Conservation (phyloP, 2,797 vertebrate genomes). For the Pipistrellus pygmaeus region DNA sequence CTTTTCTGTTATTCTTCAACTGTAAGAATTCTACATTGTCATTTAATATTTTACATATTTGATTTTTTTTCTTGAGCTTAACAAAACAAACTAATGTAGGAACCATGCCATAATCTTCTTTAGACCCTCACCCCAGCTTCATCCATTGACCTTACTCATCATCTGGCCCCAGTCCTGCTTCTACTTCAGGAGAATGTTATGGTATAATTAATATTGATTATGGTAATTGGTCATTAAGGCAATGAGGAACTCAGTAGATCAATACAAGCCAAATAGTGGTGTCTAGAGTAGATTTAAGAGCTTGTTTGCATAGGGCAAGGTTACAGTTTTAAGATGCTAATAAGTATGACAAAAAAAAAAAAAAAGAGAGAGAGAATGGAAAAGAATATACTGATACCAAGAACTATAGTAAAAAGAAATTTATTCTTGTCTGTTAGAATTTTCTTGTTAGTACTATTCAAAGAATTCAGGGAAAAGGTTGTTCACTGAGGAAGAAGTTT, state of each 20-base stretch:
- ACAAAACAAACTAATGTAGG: not conserved
- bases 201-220: not conserved
- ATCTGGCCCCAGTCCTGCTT: not conserved
- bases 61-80: not conserved
- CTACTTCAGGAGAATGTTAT: constrained; percentile 27
- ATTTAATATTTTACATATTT: not conserved
- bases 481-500: constrained; percentile 6
- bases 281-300: not conserved
- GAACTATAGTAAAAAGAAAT: not conserved
- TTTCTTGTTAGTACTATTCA: constrained; percentile 9
- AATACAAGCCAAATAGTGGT: not conserved
- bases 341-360: not conserved
- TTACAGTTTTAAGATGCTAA: constrained; percentile 3
- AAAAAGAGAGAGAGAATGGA: not conserved
- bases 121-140: not conserved
- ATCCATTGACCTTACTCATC: not conserved
- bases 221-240: not conserved
- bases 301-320: not conserved
- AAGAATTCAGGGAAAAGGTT: constrained; percentile 47
- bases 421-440: not conserved
- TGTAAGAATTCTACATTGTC: not conserved
- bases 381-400: not conserved
- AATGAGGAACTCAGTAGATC: not conserved
- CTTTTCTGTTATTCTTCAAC: constrained; percentile 31
- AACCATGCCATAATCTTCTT: not conserved